phyloP scores from a whole-genome alignment of 2,797 vertebrate genomes.

The Myotis daubentonii region DNA sequence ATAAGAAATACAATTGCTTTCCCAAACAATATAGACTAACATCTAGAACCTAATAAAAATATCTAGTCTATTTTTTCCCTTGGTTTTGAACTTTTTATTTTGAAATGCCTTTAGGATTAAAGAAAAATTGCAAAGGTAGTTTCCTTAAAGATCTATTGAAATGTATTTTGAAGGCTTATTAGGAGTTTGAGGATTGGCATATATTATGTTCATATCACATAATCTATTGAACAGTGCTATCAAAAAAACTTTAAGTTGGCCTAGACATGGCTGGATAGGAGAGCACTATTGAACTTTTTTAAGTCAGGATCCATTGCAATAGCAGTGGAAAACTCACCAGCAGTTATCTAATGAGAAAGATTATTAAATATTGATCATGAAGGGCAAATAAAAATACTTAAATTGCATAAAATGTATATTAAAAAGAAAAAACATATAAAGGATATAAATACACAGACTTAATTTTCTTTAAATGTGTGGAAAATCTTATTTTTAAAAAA shows the following conservation, averaged over 20 bases:
- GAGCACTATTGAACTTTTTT: neutral
- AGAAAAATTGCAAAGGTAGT: slow-evolving; percentile 3
- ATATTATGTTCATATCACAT: neutral
- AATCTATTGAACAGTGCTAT: neutral
- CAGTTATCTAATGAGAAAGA: neutral
- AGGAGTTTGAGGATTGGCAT: neutral
- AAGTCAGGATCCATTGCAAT: neutral
- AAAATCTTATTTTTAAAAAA: neutral
- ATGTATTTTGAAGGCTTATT: slow-evolving; percentile 27
- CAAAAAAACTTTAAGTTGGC: neutral
- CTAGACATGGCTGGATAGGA: slow-evolving; percentile 42
- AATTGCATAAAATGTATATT: slow-evolving; percentile 69
- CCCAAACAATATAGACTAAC: neutral
- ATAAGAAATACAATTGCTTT: slow-evolving; percentile 20
- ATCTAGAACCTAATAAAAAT: slow-evolving; percentile 17
- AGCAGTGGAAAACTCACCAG: slow-evolving; percentile 47
- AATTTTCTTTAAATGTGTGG: slow-evolving; percentile 59
- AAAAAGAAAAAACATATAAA: slow-evolving; percentile 58
- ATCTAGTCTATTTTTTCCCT: neutral
- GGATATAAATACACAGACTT: slow-evolving; percentile 69
- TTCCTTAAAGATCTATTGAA: neutral
- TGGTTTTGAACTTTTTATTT: slow-evolving; percentile 6
- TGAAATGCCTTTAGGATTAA: slow-evolving; percentile 14
- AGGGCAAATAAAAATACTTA: slow-evolving; percentile 65
- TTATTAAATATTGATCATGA: slow-evolving; percentile 57